Percentiles rank a stretch among this genome's conserved stretches.
Evolutionary conservation across 2,797 vertebrate species (phyloP).

Genomic region (Graptemys geographica): DNA sequence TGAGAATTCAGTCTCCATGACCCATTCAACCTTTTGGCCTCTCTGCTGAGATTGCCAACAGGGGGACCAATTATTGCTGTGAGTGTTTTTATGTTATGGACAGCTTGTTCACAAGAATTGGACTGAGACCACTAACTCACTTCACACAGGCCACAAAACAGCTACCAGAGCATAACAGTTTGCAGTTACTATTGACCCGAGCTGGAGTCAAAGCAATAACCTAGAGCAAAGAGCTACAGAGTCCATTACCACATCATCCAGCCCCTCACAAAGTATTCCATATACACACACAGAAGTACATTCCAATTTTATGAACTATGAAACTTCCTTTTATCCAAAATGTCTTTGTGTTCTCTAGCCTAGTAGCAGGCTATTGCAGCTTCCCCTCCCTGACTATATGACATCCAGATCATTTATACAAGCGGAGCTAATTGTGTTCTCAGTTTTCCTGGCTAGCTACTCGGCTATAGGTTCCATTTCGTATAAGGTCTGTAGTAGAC

Average conservation of each 20-base stretch:
- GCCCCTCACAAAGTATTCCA: constrained; percentile 28
- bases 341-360: background rate
- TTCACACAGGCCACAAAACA: background rate
- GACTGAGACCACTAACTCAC: constrained; percentile 23
- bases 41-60: background rate
- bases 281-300: background rate
- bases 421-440: background rate
- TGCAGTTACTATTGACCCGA: constrained; percentile 16
- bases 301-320: constrained; percentile 10
- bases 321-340: background rate
- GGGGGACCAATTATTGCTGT: background rate
- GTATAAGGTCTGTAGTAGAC: background rate
- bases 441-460: background rate
- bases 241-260: background rate
- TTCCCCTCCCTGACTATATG: background rate
- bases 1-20: background rate
- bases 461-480: background rate
- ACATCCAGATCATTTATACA: background rate
- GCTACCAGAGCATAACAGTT: background rate
- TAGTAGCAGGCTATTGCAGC: constrained; percentile 34
- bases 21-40: background rate
- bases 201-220: constrained; percentile 27
- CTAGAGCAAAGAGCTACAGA: background rate
- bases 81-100: constrained; percentile 20
- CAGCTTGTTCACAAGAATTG: background rate